phyloP scores from a whole-genome alignment of 2,113 vertebrate species.

The Ammodytes marinus region DNA sequence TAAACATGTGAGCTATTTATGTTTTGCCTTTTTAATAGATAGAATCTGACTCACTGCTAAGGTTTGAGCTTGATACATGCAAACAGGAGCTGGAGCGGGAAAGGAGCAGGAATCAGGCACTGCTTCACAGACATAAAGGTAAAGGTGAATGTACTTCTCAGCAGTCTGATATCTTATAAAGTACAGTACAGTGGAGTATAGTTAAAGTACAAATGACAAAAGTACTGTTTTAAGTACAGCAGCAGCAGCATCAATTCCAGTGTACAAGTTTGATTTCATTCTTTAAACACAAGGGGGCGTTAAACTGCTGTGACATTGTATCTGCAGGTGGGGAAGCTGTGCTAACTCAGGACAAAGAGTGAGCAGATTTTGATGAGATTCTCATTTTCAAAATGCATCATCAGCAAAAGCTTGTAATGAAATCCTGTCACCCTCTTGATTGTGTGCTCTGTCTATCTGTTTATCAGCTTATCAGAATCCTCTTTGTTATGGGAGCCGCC shows the following conservation, averaged over 20 bases:
- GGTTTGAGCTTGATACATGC: constrained; percentile 70
- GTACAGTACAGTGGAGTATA: too few relatives aligned
- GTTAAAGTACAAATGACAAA: not conserved
- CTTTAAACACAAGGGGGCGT: constrained; percentile 54
- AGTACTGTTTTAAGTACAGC: not conserved
- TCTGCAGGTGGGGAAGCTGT: constrained; percentile 39
- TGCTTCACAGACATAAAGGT: constrained; percentile 54
- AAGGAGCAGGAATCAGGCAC: constrained; percentile 53
- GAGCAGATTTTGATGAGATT: constrained; percentile 57
- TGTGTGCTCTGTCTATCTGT: constrained; percentile 17
- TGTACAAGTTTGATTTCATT: not conserved
- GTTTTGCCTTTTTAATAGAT: constrained; percentile 32
- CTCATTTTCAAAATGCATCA: constrained; percentile 36
- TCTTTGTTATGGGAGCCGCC: constrained; percentile 29
- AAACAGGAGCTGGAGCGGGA: constrained; percentile 79
- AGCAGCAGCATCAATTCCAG: not conserved
- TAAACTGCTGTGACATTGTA: constrained; percentile 30
- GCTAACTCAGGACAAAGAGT: constrained; percentile 65
- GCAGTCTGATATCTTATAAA: not conserved
- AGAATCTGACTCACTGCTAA: constrained; percentile 56
- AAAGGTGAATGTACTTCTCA: constrained; percentile 4
- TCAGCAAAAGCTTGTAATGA: constrained; percentile 28
- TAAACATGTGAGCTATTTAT: not conserved
- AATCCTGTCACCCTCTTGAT: constrained; percentile 38
- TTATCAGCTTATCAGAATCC: constrained; percentile 60